phyloP scores from a whole-genome alignment of 1,140 invertebrate species.

The Antheraea mylitta region DNA sequence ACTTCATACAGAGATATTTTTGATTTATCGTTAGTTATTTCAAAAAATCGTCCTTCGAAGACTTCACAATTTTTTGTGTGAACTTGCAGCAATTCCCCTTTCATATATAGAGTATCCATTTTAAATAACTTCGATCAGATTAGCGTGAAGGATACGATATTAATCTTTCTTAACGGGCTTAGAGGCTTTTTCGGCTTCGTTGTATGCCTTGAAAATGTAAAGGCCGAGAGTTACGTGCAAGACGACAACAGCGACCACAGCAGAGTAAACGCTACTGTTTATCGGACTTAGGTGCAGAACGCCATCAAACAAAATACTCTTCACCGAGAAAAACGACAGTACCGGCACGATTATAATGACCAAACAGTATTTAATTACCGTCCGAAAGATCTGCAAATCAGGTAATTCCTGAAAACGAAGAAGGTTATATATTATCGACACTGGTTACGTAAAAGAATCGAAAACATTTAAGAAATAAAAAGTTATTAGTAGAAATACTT shows the following conservation, averaged over 20 bases:
- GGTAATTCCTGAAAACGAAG: conserved; percentile 73
- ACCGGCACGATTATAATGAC: conserved; percentile 83
- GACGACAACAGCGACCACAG: conserved; percentile 84
- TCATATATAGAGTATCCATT: conserved; percentile 72
- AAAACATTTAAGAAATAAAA: neutral
- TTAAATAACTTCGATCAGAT: conserved; percentile 14
- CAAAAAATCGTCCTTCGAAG: conserved; percentile 67
- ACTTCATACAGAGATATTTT: conserved; percentile 71
- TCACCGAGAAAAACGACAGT: conserved; percentile 80
- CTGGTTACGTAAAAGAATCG: neutral
- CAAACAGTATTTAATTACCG: conserved; percentile 82
- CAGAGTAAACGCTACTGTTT: conserved; percentile 86
- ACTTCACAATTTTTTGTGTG: conserved; percentile 65
- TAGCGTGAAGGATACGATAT: conserved; percentile 17
- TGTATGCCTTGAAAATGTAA: conserved; percentile 88
- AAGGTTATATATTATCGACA: conserved; percentile 23
- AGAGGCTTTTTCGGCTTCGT: conserved; percentile 68
- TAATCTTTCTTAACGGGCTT: conserved; percentile 74
- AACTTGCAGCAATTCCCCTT: conserved; percentile 71
- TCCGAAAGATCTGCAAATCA: conserved; percentile 81
- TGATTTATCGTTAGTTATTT: conserved; percentile 66
- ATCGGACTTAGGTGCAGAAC: conserved; percentile 79
- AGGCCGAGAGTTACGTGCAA: conserved; percentile 86
- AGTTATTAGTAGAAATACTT: conserved; percentile 36
- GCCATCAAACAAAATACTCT: conserved; percentile 81